phyloP scores from a whole-genome alignment of 2,888 invertebrate species.

The Heliconius sara region DNA sequence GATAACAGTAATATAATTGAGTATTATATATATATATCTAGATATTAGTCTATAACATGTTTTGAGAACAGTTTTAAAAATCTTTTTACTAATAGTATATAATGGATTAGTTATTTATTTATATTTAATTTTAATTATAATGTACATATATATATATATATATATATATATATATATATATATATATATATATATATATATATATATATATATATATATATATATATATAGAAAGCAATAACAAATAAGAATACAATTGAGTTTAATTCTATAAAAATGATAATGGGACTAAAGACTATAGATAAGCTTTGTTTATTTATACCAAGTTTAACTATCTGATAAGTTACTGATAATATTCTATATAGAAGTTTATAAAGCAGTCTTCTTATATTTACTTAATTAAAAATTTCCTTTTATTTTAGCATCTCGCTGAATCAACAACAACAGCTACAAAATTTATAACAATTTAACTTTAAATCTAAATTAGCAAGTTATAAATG shows the following conservation, averaged over 20 bases:
- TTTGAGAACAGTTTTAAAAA: neutral
- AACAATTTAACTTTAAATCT: too few species aligned
- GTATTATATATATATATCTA: constrained; percentile 15
- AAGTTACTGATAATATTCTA: neutral
- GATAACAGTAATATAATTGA: constrained; percentile 9
- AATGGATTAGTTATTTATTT: neutral
- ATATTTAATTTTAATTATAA: neutral
- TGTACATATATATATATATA: neutral
- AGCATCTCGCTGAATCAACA: too few species aligned
- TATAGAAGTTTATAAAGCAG: neutral
- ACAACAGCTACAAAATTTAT: too few species aligned
- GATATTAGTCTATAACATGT: constrained; percentile 18
- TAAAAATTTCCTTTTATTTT: too few species aligned
- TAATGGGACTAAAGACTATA: too few species aligned
- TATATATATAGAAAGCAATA: neutral
- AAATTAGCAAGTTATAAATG: too few species aligned
- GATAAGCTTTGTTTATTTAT: neutral
- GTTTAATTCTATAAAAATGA: too few species aligned
- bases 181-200: neutral
- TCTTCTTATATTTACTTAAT: neutral
- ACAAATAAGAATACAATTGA: too few species aligned
- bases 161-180: constrained; percentile 3
- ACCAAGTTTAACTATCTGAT: neutral
- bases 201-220: constrained; percentile 2
- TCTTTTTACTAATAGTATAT: neutral